Evolutionary conservation across 2,888 invertebrate genomes (phyloP).

Genomic region (Dasypogon diadema): DNA sequence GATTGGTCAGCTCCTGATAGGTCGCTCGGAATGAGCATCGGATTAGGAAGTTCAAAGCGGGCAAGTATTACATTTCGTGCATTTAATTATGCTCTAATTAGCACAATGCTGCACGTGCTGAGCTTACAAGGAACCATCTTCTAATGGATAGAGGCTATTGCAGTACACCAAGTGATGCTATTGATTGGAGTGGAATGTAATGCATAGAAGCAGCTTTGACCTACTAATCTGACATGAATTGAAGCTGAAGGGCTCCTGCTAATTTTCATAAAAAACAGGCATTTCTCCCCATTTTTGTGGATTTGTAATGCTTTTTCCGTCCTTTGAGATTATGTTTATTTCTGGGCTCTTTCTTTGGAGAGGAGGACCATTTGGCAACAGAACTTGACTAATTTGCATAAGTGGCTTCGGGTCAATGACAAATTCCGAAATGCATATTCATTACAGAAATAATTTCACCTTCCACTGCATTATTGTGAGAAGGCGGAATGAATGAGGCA

Average conservation of each 20-base stretch:
- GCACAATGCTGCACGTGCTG: not conserved
- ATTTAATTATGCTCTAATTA: constrained; percentile 39
- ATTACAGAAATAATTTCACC: too few species aligned
- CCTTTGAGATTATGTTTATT: too few species aligned
- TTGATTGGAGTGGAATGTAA: not conserved
- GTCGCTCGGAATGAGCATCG: not conserved
- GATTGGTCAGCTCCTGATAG: constrained; percentile 9
- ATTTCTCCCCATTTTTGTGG: not conserved
- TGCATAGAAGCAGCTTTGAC: not conserved
- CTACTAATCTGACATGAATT: not conserved
- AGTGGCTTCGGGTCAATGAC: too few species aligned
- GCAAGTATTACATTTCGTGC: constrained; percentile 9
- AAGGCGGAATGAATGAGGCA: too few species aligned
- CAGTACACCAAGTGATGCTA: not conserved
- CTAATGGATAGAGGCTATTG: not conserved
- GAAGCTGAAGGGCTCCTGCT: not conserved
- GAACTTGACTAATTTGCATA: too few species aligned
- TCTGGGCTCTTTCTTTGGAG: too few species aligned
- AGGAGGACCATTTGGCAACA: too few species aligned
- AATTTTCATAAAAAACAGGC: not conserved
- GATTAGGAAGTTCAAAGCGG: not conserved
- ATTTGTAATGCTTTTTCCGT: too few species aligned
- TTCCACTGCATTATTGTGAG: too few species aligned
- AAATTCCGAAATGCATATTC: too few species aligned
- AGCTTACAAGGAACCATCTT: constrained; percentile 12